Conservation (phyloP, 2,797 vertebrate genomes). For the Notolepis coatsorum region DNA sequence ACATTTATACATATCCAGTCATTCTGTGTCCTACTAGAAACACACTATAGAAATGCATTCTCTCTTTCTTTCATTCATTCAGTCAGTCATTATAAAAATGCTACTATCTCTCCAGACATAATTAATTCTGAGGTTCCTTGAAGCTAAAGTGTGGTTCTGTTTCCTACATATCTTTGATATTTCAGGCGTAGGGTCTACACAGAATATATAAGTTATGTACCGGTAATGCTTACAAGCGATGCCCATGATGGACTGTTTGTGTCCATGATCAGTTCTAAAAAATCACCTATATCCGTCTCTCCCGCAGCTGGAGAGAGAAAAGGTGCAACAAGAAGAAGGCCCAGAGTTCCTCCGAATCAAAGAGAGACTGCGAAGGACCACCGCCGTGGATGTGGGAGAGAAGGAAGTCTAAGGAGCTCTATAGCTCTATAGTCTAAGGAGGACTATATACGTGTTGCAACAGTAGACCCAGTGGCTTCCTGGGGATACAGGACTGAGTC, state of each 20-base stretch:
- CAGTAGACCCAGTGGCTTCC: neutral
- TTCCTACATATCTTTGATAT: no score
- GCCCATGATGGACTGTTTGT: neutral
- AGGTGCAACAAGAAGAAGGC: conserved; percentile 65
- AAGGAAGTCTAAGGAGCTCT: conserved; percentile 62
- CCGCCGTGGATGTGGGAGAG: conserved; percentile 59
- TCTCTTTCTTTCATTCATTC: no score
- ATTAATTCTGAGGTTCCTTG: no score
- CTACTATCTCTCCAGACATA: no score
- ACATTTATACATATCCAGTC: no score
- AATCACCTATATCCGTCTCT: neutral
- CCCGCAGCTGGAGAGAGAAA: conserved; percentile 83
- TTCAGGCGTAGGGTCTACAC: no score
- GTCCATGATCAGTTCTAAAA: neutral
- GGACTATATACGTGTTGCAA: neutral
- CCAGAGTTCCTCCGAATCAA: conserved; percentile 90
- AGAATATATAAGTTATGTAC: no score
- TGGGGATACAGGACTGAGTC: neutral
- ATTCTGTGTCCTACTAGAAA: no score
- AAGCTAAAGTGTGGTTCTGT: no score
- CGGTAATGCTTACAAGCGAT: no score
- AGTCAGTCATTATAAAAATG: no score
- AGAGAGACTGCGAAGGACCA: conserved; percentile 86
- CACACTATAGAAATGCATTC: no score
- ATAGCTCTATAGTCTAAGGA: conserved; percentile 61